These are phyloP conservation scores for Ochotona curzoniae DNA, from an alignment of 2,113 vertebrate species.

Conservation along the genomic window DNA sequence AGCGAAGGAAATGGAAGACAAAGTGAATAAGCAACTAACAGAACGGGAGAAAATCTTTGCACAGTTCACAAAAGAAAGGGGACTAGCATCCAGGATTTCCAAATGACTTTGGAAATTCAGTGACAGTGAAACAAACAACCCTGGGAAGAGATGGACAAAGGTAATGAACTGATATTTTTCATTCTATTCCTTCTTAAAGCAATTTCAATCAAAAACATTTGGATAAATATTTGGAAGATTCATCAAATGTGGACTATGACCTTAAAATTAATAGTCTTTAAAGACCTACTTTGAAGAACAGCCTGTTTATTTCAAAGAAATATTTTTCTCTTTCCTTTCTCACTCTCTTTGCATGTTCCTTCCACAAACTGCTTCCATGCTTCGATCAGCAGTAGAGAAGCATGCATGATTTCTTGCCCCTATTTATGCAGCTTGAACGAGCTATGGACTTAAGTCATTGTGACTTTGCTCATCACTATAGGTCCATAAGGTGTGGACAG, in stretches of 20 bases:
- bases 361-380: background rate
- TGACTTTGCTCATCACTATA: background rate
- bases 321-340: background rate
- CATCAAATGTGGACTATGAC: background rate
- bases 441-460: background rate
- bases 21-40: too few species aligned
- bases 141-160: too few species aligned
- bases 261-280: constrained; percentile 10
- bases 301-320: background rate
- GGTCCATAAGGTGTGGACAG: too few species aligned
- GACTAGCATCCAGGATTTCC: too few species aligned
- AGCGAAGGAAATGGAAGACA: too few species aligned
- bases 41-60: too few species aligned
- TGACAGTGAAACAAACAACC: too few species aligned
- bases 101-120: too few species aligned
- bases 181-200: background rate
- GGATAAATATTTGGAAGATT: background rate
- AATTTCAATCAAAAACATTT: background rate
- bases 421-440: background rate
- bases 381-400: background rate
- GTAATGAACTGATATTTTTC: too few species aligned
- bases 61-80: too few species aligned
- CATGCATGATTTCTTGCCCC: background rate
- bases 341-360: background rate
- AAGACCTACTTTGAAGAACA: background rate